A percentile compares a stretch with the other conserved stretches of the same genome.
Evolutionary conservation across 2,888 invertebrate genomes (phyloP).

Genomic region (Augiades crinisus): DNA sequence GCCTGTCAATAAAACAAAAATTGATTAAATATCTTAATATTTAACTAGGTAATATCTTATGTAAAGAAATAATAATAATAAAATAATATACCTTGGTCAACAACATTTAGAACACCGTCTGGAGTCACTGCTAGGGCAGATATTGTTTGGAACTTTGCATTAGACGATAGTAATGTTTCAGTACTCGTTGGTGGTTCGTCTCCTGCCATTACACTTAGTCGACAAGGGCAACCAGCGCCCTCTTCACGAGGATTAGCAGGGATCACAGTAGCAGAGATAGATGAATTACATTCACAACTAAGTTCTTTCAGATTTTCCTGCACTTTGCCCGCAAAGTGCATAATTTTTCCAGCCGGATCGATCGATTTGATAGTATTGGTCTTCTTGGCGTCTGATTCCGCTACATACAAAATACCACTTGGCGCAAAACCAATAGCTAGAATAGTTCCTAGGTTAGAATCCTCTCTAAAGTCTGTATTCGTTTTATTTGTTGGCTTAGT

Average conservation of each 20-base stretch:
- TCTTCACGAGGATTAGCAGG: conserved; percentile 63
- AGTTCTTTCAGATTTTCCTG: conserved; percentile 82
- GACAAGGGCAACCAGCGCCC: conserved; percentile 72
- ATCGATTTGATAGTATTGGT: conserved; percentile 92
- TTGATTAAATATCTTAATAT: too few relatives aligned
- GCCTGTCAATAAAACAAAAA: conserved; percentile 61
- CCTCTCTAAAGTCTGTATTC: conserved; percentile 80
- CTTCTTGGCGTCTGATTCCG: conserved; percentile 94
- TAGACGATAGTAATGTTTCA: conserved; percentile 93
- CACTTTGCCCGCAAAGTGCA: conserved; percentile 95
- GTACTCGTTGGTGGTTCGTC: conserved; percentile 88
- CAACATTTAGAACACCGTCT: conserved; percentile 97
- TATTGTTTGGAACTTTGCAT: conserved; percentile 93
- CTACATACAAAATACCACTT: conserved; percentile 94
- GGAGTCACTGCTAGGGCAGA: conserved; percentile 96
- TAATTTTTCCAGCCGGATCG: conserved; percentile 93
- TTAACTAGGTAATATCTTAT: too few relatives aligned
- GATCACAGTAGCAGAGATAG: conserved; percentile 77
- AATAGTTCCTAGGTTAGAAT: conserved; percentile 91
- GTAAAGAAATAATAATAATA: too few relatives aligned
- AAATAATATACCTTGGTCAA: conserved; percentile 88
- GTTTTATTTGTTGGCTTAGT: conserved; percentile 63
- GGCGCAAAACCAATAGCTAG: conserved; percentile 95
- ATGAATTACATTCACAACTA: conserved; percentile 82
- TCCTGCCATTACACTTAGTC: conserved; percentile 77